Evolutionary conservation across 2,113 vertebrate species (phyloP).

Genomic region (Carassius gibelio): DNA sequence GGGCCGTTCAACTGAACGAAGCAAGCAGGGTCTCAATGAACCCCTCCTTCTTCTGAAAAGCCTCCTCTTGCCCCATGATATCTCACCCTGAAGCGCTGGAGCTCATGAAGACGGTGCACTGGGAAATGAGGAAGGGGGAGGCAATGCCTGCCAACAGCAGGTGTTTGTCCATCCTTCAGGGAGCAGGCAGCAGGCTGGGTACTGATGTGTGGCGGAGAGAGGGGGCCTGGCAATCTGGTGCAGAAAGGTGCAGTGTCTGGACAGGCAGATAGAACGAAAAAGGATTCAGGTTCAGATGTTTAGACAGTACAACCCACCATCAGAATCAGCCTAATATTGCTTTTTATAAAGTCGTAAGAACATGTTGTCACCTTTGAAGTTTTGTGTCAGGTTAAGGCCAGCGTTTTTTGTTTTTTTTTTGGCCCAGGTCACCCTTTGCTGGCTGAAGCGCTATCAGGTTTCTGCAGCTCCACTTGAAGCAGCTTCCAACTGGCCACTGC

Average conservation of each 20-base stretch:
- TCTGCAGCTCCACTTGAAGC: constrained; percentile 9
- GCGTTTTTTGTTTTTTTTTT: neutral
- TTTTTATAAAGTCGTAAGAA: neutral
- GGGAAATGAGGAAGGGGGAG: constrained; percentile 46
- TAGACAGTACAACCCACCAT: constrained; percentile 15
- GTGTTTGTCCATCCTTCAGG: constrained; percentile 86
- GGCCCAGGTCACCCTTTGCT: constrained; percentile 20
- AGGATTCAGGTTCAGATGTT: constrained; percentile 46
- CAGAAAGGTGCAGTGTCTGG: constrained; percentile 79
- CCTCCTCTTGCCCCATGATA: constrained; percentile 40
- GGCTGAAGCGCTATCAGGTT: constrained; percentile 34
- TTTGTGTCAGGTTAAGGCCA: constrained; percentile 8
- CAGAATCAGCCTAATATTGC: neutral
- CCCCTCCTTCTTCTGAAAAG: constrained; percentile 27
- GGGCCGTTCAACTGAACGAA: constrained; percentile 66
- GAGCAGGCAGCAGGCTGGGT: constrained; percentile 82
- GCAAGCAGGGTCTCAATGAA: neutral
- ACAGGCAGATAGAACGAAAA: constrained; percentile 55
- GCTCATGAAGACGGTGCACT: constrained; percentile 49
- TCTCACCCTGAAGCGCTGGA: constrained; percentile 56
- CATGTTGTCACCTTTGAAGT: constrained; percentile 26
- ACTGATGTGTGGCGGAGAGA: constrained; percentile 85
- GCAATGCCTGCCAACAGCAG: constrained; percentile 85
- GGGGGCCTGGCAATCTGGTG: constrained; percentile 85
- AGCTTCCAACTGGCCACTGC: constrained; percentile 19